phyloP scores from a whole-genome alignment of 2,113 vertebrate genomes.

The Enhydra lutris region DNA sequence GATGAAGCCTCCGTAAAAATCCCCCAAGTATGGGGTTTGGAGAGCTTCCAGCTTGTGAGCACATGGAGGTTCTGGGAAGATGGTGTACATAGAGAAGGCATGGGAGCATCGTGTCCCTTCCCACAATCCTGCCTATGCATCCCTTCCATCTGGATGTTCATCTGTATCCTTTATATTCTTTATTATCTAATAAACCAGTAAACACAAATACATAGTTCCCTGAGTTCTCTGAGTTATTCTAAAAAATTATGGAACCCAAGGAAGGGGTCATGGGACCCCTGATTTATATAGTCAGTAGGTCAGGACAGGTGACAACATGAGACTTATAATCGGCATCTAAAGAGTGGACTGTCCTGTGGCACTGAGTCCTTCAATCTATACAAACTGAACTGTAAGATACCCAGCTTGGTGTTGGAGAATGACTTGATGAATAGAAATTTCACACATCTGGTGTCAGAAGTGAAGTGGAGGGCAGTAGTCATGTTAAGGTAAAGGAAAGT shows the following conservation, averaged over 20 bases:
- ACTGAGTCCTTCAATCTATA: background rate
- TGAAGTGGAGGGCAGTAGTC: background rate
- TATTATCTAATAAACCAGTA: background rate
- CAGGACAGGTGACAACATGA: background rate
- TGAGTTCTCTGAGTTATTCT: background rate
- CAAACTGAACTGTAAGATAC: background rate
- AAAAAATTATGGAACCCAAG: background rate
- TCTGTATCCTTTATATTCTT: background rate
- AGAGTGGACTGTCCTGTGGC: background rate
- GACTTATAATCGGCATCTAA: background rate
- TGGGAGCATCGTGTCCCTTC: background rate
- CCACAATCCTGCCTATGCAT: background rate
- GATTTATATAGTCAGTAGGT: background rate
- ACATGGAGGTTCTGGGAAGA: background rate
- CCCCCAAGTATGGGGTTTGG: background rate
- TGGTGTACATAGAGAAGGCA: background rate
- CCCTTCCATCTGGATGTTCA: background rate
- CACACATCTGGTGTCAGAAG: background rate
- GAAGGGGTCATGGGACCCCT: background rate
- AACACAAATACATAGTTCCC: background rate
- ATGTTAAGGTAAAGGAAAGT: background rate
- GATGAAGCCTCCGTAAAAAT: background rate
- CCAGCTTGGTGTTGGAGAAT: background rate
- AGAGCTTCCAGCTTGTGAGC: background rate
- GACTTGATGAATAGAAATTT: background rate